Evolutionary conservation across 2,113 vertebrate species (phyloP), one percentile per base, ranked within the genome.

Genomic region (Tyto alba): DNA sequence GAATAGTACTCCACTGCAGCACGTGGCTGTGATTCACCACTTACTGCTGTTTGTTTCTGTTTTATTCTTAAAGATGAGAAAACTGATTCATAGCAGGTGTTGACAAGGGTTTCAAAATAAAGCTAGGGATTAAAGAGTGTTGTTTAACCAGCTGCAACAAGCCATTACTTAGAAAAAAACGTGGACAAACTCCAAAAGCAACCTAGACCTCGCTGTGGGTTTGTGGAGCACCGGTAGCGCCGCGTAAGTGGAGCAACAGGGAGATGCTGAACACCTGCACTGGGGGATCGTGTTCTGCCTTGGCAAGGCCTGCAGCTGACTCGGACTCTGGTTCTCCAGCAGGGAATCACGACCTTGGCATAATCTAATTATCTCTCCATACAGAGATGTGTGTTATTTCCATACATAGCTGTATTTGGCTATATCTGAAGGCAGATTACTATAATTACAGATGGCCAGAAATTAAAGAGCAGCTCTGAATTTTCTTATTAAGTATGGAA

Each of bases 111-210:
- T 81, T 89, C 22, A 94, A 89, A 93, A 74, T 78, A 97, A 94
- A 91, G 81, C 55, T 66, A 89, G 66, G 72, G 68, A 94, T 93
- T 96, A 92, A 88, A 79, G 53, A 77, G 68, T 11, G 60, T n/a
- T 94, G 73, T 91, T 94, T 87, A 96, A 71, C 23, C 66, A 93
- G 85, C 78, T 93, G 90, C 81, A 91, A 85, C 43, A 88, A 78
- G 50, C 22, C 29, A 59, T 60, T 79, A 66, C 66, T 87, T 82
- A 68, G 57, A 90, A 94, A 95, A 95, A 95, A 78, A 85, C 85
- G 85, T 89, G 85, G 85, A 88, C 43, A 88, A 91, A 94, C 79
- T 93, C 88, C 88, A 94, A 88, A 79, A 90, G n/a, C 75, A 90
- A 73, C 66, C 78, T 57, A 60, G 71, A 52, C 64, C 43, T 89